These are phyloP conservation scores for Catharus fuscescens DNA, from an alignment of 2,113 vertebrate species.

Conservation along the genomic window DNA sequence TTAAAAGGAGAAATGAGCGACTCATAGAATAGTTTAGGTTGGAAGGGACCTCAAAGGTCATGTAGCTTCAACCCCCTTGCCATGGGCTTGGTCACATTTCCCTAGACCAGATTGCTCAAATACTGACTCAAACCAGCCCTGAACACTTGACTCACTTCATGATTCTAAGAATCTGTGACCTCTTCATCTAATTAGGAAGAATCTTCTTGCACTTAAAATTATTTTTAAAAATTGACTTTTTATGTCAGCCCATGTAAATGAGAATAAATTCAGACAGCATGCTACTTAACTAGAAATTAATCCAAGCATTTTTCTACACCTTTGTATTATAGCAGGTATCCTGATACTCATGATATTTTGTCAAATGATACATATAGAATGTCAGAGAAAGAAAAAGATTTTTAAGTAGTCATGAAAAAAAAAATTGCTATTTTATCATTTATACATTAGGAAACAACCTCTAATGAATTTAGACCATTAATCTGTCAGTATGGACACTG, in stretches of 20 bases:
- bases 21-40: background rate
- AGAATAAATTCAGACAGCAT: background rate
- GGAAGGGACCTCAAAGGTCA: background rate
- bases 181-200: background rate
- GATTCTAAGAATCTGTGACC: background rate
- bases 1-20: background rate
- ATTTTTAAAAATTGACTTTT: background rate
- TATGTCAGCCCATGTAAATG: background rate
- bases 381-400: background rate
- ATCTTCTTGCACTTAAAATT: background rate
- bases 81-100: background rate
- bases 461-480: background rate
- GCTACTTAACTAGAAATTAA: background rate
- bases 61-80: accelerated
- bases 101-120: background rate
- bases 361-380: background rate
- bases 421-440: background rate
- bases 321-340: background rate
- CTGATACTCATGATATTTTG: background rate
- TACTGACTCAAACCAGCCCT: background rate
- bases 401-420: background rate
- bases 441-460: background rate
- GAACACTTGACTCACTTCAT: background rate
- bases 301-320: background rate
- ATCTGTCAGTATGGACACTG: background rate